phyloP scores from a whole-genome alignment of 2,113 vertebrate species.

The Phrynosoma blainvillii region DNA sequence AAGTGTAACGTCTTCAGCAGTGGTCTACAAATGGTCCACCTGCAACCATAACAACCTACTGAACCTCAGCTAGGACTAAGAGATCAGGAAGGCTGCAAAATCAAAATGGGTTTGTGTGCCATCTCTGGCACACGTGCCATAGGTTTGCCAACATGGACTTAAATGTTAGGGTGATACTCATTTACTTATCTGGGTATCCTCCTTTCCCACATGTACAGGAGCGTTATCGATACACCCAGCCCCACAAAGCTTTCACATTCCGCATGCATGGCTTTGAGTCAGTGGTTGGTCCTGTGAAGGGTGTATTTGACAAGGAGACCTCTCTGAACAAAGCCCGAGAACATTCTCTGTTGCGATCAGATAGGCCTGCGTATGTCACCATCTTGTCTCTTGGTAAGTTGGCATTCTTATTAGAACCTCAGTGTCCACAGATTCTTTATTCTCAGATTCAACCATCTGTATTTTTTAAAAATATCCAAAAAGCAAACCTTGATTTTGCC shows the following conservation, averaged over 20 bases:
- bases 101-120: too few species aligned
- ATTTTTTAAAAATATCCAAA: too few species aligned
- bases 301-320: slow-evolving; percentile 98
- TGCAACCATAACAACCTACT: background rate
- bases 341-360: slow-evolving; percentile 94
- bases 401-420: too few species aligned
- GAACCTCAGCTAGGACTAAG: too few species aligned
- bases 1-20: background rate
- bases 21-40: background rate
- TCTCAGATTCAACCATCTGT: too few species aligned
- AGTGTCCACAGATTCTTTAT: too few species aligned
- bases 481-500: too few species aligned
- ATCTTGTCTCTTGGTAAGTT: slow-evolving; percentile 94
- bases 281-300: slow-evolving; percentile 95
- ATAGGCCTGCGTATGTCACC: slow-evolving; percentile 95
- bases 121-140: too few species aligned
- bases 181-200: background rate
- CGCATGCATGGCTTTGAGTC: slow-evolving; percentile 98
- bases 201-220: slow-evolving; percentile 77
- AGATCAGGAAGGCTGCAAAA: background rate
- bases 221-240: slow-evolving; percentile 95
- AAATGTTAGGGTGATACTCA: too few species aligned
- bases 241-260: slow-evolving; percentile 97
- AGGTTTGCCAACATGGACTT: background rate
- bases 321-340: slow-evolving; percentile 97